These are phyloP conservation scores for Leucosticte australis DNA, from an alignment of 2,113 vertebrate genomes.

Conservation along the genomic window DNA sequence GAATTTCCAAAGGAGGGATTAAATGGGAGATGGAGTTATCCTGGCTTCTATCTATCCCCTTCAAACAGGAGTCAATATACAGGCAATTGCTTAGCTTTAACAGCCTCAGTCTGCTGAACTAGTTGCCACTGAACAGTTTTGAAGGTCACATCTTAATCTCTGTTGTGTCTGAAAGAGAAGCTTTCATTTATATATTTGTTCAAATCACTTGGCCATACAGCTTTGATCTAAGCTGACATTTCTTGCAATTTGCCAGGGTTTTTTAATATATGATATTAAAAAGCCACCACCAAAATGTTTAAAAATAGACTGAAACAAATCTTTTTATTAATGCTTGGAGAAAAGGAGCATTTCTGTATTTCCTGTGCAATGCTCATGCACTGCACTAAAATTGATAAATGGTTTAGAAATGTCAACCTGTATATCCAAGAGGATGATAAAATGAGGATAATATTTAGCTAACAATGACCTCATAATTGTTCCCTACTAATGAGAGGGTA, in stretches of 20 bases:
- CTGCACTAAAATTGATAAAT: background rate
- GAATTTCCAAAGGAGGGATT: background rate
- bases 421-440: background rate
- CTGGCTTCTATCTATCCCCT: background rate
- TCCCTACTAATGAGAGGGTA: background rate
- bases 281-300: background rate
- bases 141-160: background rate
- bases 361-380: background rate
- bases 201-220: background rate
- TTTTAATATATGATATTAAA: background rate
- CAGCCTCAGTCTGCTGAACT: background rate
- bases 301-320: conserved; percentile 6
- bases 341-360: background rate
- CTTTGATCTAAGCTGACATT: background rate
- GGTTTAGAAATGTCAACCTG: background rate
- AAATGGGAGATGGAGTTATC: background rate
- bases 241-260: background rate
- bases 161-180: background rate
- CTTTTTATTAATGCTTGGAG: background rate
- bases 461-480: background rate
- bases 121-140: background rate
- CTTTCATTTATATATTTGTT: conserved; percentile 18
- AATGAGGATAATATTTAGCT: conserved; percentile 7
- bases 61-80: background rate
- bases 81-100: background rate